phyloP scores from a whole-genome alignment of 2,797 vertebrate genomes.

The Mergus octosetaceus region DNA sequence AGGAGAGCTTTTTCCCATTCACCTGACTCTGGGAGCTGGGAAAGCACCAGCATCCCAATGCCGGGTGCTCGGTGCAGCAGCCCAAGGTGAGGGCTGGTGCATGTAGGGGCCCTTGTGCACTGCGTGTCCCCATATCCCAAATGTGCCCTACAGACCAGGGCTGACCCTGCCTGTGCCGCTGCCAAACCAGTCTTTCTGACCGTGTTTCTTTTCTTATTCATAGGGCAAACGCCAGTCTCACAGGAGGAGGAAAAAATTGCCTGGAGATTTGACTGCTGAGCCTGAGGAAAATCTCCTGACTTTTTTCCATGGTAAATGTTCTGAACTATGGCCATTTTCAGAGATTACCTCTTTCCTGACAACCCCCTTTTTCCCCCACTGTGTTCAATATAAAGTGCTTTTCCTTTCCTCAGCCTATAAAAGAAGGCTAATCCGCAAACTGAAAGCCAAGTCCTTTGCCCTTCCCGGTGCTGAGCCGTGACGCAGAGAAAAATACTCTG shows the following conservation, averaged over 20 bases:
- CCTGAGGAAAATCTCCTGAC: not conserved
- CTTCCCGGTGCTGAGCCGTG: not conserved
- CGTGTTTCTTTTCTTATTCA: not conserved
- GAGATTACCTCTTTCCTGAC: conserved; percentile 21
- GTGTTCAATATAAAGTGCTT: not conserved
- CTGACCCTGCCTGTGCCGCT: not conserved
- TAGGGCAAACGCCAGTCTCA: not conserved
- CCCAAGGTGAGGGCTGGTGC: not conserved
- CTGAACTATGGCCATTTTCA: not conserved
- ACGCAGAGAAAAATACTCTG: not conserved
- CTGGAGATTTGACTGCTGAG: not conserved
- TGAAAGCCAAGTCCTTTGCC: not conserved
- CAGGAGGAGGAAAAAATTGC: not conserved
- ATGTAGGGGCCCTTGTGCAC: too few species aligned
- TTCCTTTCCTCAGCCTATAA: not conserved
- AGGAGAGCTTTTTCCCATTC: not conserved
- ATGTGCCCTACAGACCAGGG: not conserved
- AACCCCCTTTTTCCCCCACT: not conserved
- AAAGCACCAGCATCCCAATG: not conserved
- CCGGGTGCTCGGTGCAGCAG: not conserved
- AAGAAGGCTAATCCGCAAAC: not conserved
- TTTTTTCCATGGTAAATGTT: not conserved
- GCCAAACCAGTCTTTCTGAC: not conserved
- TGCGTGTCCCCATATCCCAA: not conserved
- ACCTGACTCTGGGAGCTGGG: not conserved